Percentiles rank a stretch among this genome's conserved stretches.
These are phyloP conservation scores for Mycogona germanica DNA, from an alignment of 2,888 invertebrate species.

Conservation along the genomic window DNA sequence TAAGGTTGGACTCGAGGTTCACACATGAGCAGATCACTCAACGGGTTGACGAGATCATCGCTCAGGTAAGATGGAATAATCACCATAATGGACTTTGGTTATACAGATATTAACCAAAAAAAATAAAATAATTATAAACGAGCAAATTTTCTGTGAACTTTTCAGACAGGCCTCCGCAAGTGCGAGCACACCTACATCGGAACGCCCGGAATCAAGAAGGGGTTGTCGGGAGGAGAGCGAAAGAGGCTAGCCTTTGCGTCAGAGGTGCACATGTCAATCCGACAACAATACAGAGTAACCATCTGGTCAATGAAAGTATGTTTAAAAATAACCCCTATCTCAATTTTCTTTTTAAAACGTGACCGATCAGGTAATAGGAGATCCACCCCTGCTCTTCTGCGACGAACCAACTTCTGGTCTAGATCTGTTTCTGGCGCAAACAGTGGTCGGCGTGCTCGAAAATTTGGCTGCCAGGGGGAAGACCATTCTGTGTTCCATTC, in stretches of 20 bases:
- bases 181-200: slow-evolving; percentile 3
- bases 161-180: slow-evolving; percentile 5
- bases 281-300: background rate
- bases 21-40: slow-evolving; percentile 45
- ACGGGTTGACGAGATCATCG: slow-evolving; percentile 55
- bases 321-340: background rate
- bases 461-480: slow-evolving; percentile 37
- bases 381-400: slow-evolving; percentile 41
- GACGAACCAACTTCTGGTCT: slow-evolving; percentile 42
- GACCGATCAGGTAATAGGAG: slow-evolving; percentile 36
- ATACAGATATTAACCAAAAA: slow-evolving; percentile 64
- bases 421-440: slow-evolving; percentile 38
- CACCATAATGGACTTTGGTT: too few relatives aligned
- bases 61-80: slow-evolving; percentile 58
- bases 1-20: slow-evolving; percentile 61
- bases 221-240: slow-evolving; percentile 86
- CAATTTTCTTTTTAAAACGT: background rate
- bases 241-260: slow-evolving; percentile 87
- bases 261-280: slow-evolving; percentile 47
- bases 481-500: slow-evolving; percentile 43
- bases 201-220: background rate
- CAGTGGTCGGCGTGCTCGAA: slow-evolving; percentile 33
- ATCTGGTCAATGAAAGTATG: background rate
- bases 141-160: too few relatives aligned
- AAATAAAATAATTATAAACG: slow-evolving; percentile 61